Conservation (phyloP, 2,797 vertebrate genomes). For the Trichosurus vulpecula region DNA sequence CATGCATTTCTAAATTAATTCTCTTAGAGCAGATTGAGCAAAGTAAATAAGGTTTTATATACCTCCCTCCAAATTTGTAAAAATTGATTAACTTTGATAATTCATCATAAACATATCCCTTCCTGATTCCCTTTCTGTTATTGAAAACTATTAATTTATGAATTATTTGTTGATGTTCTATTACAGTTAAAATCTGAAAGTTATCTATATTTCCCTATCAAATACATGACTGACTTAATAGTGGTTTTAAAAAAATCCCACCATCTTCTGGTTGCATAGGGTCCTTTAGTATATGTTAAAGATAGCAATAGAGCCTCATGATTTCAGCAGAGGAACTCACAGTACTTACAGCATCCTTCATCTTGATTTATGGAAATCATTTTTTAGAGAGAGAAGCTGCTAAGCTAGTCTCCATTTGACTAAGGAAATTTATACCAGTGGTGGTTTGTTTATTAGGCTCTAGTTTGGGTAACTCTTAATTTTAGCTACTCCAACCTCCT, state of each 20-base stretch:
- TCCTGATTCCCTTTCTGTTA: background rate
- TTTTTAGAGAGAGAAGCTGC: background rate
- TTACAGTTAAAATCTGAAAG: conserved; percentile 25
- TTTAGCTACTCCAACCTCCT: conserved; percentile 14
- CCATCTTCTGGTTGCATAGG: conserved; percentile 37
- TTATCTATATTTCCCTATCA: conserved; percentile 24
- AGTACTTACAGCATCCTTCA: background rate
- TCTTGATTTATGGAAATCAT: background rate
- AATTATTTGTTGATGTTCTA: conserved; percentile 34
- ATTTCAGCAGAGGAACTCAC: background rate
- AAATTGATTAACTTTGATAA: background rate
- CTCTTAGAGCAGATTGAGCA: conserved; percentile 6
- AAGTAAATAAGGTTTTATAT: conserved; percentile 32
- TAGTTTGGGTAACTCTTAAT: background rate
- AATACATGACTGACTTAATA: conserved; percentile 34
- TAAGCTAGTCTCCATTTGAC: background rate
- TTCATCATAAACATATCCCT: conserved; percentile 9
- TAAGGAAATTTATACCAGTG: background rate
- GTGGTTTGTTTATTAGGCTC: background rate
- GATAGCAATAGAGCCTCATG: background rate
- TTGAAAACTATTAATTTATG: conserved; percentile 40
- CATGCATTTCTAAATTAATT: conserved; percentile 34
- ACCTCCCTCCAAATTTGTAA: conserved; percentile 15
- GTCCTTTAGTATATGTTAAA: conserved; percentile 23
- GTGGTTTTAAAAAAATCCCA: background rate